Conservation (phyloP, 1,140 invertebrate genomes). For the Batillaria attramentaria region DNA sequence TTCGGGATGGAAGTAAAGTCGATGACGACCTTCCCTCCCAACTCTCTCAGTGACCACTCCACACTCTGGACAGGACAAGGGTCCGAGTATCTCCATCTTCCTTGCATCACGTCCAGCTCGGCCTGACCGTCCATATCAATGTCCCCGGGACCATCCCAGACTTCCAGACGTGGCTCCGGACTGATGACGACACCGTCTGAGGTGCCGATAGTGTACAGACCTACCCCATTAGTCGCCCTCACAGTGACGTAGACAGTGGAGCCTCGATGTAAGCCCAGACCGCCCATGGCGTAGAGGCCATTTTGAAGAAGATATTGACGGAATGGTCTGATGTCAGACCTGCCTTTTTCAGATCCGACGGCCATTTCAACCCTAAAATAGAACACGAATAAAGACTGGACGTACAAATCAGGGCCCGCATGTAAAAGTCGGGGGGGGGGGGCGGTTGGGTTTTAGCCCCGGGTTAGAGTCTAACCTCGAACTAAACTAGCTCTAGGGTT, state of each 20-base stretch:
- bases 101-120: constrained; percentile 36
- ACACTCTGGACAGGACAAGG: constrained; percentile 35
- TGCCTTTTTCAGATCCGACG: constrained; percentile 20
- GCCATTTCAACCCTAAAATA: constrained; percentile 37
- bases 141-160: constrained; percentile 17
- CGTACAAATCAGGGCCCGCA: too few species aligned
- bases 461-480: too few species aligned
- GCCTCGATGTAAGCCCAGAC: constrained; percentile 32
- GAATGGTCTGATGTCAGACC: constrained; percentile 29
- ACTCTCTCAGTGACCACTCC: constrained; percentile 39
- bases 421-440: too few species aligned
- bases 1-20: constrained; percentile 22
- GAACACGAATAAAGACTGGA: too few species aligned
- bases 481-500: too few species aligned
- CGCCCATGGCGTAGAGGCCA: constrained; percentile 31
- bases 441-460: too few species aligned
- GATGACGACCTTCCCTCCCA: constrained; percentile 33
- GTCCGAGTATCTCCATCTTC: constrained; percentile 40
- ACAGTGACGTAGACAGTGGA: constrained; percentile 40
- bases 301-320: not conserved
- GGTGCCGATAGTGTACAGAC: constrained; percentile 35
- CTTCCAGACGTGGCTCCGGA: constrained; percentile 34
- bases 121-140: constrained; percentile 40
- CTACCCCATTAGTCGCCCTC: constrained; percentile 42
- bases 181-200: constrained; percentile 44